Conservation (phyloP, 2,888 invertebrate species). For the Orgyia antiqua region DNA sequence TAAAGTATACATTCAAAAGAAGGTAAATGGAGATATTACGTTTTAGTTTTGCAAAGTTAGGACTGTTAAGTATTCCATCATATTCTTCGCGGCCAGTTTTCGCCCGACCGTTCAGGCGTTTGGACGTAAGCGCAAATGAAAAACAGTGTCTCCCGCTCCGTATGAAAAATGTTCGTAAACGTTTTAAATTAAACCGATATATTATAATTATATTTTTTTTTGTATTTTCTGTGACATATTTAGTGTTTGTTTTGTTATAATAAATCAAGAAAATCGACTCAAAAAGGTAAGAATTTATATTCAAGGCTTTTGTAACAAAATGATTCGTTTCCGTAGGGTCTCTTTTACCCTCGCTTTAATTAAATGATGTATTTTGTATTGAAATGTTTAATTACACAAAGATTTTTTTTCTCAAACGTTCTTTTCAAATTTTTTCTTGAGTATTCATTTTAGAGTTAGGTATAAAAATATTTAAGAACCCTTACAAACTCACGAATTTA, state of each 20-base stretch:
- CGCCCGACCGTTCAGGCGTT: slow-evolving; percentile 23
- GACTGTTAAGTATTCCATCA: slow-evolving; percentile 50
- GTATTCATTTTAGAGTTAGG: too few relatives aligned
- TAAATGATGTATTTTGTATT: slow-evolving; percentile 34
- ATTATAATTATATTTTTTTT: too few relatives aligned
- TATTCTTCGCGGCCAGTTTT: slow-evolving; percentile 45
- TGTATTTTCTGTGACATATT: slow-evolving; percentile 6
- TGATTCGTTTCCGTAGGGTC: slow-evolving; percentile 23
- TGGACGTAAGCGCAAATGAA: slow-evolving; percentile 25
- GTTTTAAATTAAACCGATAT: slow-evolving; percentile 14
- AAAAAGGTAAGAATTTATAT: slow-evolving; percentile 25
- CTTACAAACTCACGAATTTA: too few relatives aligned
- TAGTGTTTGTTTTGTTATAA: slow-evolving; percentile 13
- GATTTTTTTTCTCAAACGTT: slow-evolving; percentile 11
- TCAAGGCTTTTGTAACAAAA: slow-evolving; percentile 7
- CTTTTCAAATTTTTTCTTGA: slow-evolving; percentile 2
- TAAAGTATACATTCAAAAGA: neutral
- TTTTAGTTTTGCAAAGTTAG: slow-evolving; percentile 27
- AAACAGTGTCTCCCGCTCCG: slow-evolving; percentile 6
- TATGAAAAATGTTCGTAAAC: slow-evolving; percentile 15
- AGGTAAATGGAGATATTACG: slow-evolving; percentile 40
- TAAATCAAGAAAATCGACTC: slow-evolving; percentile 7
- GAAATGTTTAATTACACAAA: slow-evolving; percentile 30
- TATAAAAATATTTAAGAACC: too few relatives aligned
- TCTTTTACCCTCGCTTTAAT: slow-evolving; percentile 28